phyloP scores from a whole-genome alignment of 1,140 invertebrate species.

The Drosophila carrolli region DNA sequence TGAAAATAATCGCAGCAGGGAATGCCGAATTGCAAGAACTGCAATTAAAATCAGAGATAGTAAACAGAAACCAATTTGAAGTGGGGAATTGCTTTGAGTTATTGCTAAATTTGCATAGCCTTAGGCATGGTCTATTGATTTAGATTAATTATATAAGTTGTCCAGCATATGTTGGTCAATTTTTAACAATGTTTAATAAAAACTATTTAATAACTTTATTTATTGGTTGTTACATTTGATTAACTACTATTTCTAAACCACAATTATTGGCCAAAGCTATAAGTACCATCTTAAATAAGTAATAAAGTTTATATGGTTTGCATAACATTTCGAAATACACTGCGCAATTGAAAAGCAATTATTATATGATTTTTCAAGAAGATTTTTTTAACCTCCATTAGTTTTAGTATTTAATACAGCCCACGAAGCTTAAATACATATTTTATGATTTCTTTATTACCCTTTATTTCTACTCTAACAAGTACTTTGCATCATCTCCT shows the following conservation, averaged over 20 bases:
- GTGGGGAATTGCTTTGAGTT: slow-evolving; percentile 13
- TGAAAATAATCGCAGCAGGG: slow-evolving; percentile 59
- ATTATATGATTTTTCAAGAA: neutral
- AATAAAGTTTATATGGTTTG: neutral
- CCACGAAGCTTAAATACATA: neutral
- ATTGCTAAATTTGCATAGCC: slow-evolving; percentile 41
- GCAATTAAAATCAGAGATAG: slow-evolving; percentile 43
- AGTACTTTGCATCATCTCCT: neutral
- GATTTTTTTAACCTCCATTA: neutral
- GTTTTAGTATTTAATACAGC: neutral
- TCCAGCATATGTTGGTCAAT: neutral
- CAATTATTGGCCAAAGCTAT: neutral
- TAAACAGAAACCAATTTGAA: slow-evolving; percentile 36
- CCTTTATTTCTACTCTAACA: neutral
- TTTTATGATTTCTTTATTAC: neutral
- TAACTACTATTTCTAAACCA: neutral
- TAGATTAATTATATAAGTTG: slow-evolving; percentile 23
- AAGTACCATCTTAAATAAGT: neutral
- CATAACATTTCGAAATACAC: neutral
- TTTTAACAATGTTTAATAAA: neutral
- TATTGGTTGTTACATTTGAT: slow-evolving; percentile 4
- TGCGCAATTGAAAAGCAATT: neutral
- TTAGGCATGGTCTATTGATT: slow-evolving; percentile 27
- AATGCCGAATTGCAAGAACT: slow-evolving; percentile 13
- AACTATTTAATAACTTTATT: neutral